Conservation (phyloP, 2,113 vertebrate species). For the Zeus faber region DNA sequence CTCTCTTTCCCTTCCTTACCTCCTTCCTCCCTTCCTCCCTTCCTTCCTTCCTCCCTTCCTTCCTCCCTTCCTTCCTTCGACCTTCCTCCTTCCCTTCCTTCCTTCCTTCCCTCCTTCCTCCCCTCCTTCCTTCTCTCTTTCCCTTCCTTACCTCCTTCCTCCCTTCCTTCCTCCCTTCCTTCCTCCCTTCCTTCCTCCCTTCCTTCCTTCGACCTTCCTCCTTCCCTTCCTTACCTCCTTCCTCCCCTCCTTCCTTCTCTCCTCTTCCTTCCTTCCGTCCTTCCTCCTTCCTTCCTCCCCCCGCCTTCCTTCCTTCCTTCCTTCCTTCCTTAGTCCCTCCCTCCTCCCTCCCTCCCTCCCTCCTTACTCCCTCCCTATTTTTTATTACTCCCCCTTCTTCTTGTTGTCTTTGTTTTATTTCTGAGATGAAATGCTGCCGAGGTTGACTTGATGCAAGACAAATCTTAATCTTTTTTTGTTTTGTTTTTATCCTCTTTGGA, state of each 20-base stretch:
- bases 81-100: too few relatives aligned
- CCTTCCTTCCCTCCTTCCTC: background rate
- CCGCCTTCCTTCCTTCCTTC: too few relatives aligned
- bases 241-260: background rate
- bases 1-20: background rate
- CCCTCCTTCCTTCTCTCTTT: background rate
- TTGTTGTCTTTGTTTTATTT: too few relatives aligned
- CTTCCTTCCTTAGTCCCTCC: too few relatives aligned
- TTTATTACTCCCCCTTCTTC: background rate
- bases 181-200: background rate
- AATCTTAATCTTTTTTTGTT: constrained; percentile 12
- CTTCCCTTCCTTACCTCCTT: background rate
- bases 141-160: background rate
- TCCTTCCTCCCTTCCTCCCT: too few relatives aligned
- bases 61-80: too few relatives aligned
- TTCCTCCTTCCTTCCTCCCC: too few relatives aligned
- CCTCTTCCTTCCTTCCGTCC: background rate
- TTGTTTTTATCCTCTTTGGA: constrained; percentile 12
- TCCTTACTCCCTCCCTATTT: background rate
- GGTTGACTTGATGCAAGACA: constrained; percentile 13
- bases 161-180: background rate
- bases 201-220: background rate
- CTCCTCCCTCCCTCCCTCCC: too few relatives aligned
- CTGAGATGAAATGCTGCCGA: constrained; percentile 10
- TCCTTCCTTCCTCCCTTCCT: too few relatives aligned